Evolutionary conservation across 2,888 invertebrate genomes (phyloP), one percentile per base, ranked within the genome.

Genomic region (Panorpa germanica): DNA sequence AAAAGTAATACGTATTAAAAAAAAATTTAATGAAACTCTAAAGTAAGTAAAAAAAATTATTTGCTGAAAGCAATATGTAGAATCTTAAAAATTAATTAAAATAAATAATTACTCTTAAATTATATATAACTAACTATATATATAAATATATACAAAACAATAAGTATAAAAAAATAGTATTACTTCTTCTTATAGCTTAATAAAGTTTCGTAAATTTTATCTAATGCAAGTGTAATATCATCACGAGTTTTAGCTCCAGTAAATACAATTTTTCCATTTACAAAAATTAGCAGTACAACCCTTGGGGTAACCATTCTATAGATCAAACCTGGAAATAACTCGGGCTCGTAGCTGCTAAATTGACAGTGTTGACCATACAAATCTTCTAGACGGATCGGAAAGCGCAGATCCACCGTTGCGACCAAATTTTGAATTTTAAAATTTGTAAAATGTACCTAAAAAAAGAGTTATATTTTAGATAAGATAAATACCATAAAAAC

Each of bases 181-280:
- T 55, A 70, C 43, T 65, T 70, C 46, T 95, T 95, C 46, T 81
- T 74, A 52, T 88, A 96, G 52, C 90, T 90, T 48, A 83, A 77
- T 39, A 95, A 56, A 47, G 93, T 91, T 2, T 93, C 93, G 54
- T 90, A 88, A 46, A 96, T 95, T 45, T 85, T 85, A 42, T 85
- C 83, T 42, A 96, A 64, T 10, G 95, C 88, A 48, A 93, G 91
- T 50, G 80, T 76, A 24, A 96, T 81, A 47, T 95, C 91, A 45
- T 70, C 67, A 40, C 91, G 65, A 27, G 78, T 75, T 59, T 95
- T 96, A 17, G 88, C 95, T 39, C 69, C 68, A 45, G 96, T 98
- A 37, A 98, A 75, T 2, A 98, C 96, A 40, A 98, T 75, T 67
- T 98, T 99, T 32, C 98, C 98, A 52, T 95, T 96, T 2, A 98